Evolutionary conservation across 1,140 invertebrate genomes (phyloP), one percentile per base, ranked within the genome.

Genomic region (Drosophila orosa): DNA sequence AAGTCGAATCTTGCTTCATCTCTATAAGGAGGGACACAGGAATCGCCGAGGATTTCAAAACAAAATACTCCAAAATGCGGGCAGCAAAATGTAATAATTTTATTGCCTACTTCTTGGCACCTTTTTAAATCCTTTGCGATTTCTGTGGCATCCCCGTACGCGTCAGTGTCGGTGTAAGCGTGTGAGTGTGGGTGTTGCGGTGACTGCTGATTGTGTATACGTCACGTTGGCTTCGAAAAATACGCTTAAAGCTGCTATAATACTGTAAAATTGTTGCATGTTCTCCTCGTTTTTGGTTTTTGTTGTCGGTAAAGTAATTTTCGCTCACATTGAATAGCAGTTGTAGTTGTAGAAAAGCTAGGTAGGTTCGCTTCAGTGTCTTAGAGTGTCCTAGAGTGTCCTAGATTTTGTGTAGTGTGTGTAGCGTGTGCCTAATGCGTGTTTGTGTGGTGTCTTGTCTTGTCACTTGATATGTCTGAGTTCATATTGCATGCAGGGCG

Each of bases 191-290:
- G 12, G 45, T 72, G 66, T 83, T 66, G 56, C 73, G 74, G 42
- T 78, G 71, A 40, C 67, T 87, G 84, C 76, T 71, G 76, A 83
- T 86, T 86, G 83, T 87, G 83, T 86, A 86, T 86, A 86, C 83
- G 83, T 86, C 83, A 83, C 72, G 83, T 86, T 72, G 75, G 83
- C 83, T 65, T 86, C 84, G 63, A 89, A 86, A 86, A 86, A 86
- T 86, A 86, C 77, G 83, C 83, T 77, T 79, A 83, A 86, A 83
- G 83, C 83, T 86, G 83, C 83, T 86, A 77, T 86, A 86, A 86
- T 86, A 86, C 82, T 86, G 82, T 86, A 87, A 87, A 86, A 83
- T 86, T 86, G 82, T 87, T 86, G 83, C 83, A 68, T 85, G 81
- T 66, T 68, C 31, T 61, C 10, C 33, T 68, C 65, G 19, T 57